A percentile compares a stretch with the other conserved stretches of the same genome.
phyloP scores from a whole-genome alignment of 2,888 invertebrate species.

The Macaria notata region DNA sequence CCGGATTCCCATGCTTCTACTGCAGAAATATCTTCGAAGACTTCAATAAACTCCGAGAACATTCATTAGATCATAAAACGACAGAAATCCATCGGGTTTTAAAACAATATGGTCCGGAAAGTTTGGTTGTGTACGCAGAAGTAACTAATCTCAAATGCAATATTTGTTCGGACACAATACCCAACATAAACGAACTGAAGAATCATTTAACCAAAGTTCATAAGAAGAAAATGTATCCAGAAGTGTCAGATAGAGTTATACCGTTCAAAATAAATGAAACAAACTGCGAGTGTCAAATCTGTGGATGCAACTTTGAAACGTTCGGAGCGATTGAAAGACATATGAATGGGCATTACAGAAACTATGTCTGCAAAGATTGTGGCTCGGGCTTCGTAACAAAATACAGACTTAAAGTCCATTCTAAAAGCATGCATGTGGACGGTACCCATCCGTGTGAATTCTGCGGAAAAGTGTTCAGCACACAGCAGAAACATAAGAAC shows the following conservation, averaged over 20 bases:
- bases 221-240: conserved; percentile 37
- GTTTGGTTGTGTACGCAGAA: conserved; percentile 45
- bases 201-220: conserved; percentile 39
- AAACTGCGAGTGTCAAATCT: conserved; percentile 46
- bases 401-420: conserved; percentile 59
- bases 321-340: conserved; percentile 69
- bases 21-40: conserved; percentile 39
- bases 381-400: conserved; percentile 59
- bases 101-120: conserved; percentile 37
- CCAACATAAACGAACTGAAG: conserved; percentile 38
- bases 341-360: conserved; percentile 70
- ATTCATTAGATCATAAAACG: conserved; percentile 29
- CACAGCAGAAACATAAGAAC: conserved; percentile 38
- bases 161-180: conserved; percentile 35
- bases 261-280: conserved; percentile 42
- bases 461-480: conserved; percentile 49
- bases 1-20: conserved; percentile 48
- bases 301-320: conserved; percentile 62
- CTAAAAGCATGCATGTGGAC: conserved; percentile 32
- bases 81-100: conserved; percentile 32
- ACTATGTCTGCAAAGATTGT: conserved; percentile 65
- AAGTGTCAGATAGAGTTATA: conserved; percentile 42
- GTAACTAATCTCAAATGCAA: conserved; percentile 44
- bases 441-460: conserved; percentile 32
- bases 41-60: conserved; percentile 35